Conservation (phyloP, 1,140 invertebrate genomes). For the Magallana gigas region DNA sequence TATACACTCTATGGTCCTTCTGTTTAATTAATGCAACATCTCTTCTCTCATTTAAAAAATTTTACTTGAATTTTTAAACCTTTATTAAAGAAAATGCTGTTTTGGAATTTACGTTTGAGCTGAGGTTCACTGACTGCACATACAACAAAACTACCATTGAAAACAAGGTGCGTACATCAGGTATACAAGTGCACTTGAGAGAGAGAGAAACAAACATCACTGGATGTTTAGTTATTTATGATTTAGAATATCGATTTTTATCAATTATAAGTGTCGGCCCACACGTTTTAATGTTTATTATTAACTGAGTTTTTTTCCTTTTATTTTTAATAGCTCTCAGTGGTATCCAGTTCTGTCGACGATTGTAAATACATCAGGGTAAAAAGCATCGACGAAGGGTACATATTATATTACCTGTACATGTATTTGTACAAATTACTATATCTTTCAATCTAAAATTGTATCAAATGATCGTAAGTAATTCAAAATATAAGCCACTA, state of each 20-base stretch:
- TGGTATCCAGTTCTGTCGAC: not conserved
- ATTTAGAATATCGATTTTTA: too few species aligned
- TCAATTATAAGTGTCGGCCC: too few species aligned
- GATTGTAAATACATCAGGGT: not conserved
- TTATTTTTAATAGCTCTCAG: not conserved
- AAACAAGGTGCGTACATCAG: not conserved
- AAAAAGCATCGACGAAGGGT: not conserved
- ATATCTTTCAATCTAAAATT: too few species aligned
- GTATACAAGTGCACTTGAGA: too few species aligned
- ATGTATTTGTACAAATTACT: not conserved
- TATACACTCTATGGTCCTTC: too few species aligned
- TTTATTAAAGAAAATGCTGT: not conserved
- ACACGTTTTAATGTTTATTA: too few species aligned
- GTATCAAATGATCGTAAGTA: too few species aligned
- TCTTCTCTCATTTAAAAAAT: not conserved
- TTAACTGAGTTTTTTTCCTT: too few species aligned
- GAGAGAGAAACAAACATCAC: too few species aligned
- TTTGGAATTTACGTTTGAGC: not conserved
- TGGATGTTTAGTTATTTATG: too few species aligned
- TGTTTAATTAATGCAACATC: too few species aligned
- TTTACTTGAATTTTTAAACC: not conserved
- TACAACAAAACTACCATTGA: conserved; percentile 1
- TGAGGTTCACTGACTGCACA: not conserved
- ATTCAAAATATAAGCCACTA: too few species aligned
- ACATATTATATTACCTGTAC: not conserved